Base-by-base conservation (phyloP, 2,888 invertebrate species). In the Drosophila meridiana region DNA sequence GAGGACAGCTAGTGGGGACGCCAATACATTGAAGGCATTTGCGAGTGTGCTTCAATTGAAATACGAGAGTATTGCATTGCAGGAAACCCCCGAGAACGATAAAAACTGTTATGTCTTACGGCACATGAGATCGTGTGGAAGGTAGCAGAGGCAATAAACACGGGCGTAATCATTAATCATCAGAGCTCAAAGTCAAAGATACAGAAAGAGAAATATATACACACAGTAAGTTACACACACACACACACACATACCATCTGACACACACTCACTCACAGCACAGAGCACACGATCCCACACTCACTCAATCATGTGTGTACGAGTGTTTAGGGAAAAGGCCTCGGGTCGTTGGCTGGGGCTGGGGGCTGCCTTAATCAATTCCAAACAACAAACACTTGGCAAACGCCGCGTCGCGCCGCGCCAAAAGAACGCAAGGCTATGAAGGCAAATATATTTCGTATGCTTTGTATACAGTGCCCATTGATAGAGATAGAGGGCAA, bases 111-210 rank as follows among this genome's bases (percentile, higher is more conserved):
- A 62, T 77, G 62, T 62, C 52, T 77, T 61, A 62, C 61, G 56
- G 56, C 52, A 64, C 43, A 63, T 42, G 52, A 48, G 45, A 64
- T 40, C 38, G 69, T 47, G 66, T 28, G 20, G 20, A 43, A 60
- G 58, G 71, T 69, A 66, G 70, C 84, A 65, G 43, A 63, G 75
- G 90, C 85, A 86, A 88, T 85, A 90, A 90, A 88, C 83, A 88
- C 83, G 43, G 69, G 59, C 72, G 89, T 80, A 85, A 88, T 88
- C 89, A 85, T 90, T 90, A 90, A 85, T 89, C 85, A 85, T 80
- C 63, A 75, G 67, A 78, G 90, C 82, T 89, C 89, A 89, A 85
- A 85, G 89, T 89, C 89, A 85, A 84, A 87, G 89, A 89, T 84
- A 85, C 86, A 74, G 58, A 67, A 56, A 73, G 53, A 66, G 63